A percentile compares a stretch with the other conserved stretches of the same genome.
phyloP scores from a whole-genome alignment of 2,888 invertebrate species.

The Ennomos erosarius region DNA sequence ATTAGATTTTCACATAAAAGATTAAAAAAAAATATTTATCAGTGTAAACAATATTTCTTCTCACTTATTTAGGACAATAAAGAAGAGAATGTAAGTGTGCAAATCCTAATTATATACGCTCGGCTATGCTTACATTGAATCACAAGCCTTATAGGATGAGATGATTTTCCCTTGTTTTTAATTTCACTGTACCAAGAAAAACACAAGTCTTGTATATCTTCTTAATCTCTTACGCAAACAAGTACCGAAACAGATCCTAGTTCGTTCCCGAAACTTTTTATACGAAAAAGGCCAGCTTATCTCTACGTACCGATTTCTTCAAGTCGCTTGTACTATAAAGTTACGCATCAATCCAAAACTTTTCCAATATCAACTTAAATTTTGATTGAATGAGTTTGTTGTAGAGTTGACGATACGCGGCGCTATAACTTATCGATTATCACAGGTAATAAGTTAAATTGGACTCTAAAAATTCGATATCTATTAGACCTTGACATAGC shows the following conservation, averaged over 20 bases:
- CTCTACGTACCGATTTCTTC: slow-evolving; percentile 31
- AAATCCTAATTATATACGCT: too few relatives aligned
- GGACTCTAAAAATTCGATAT: too few relatives aligned
- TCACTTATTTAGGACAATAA: too few relatives aligned
- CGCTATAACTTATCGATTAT: too few relatives aligned
- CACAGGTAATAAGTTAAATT: too few relatives aligned
- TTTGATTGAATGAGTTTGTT: slow-evolving; percentile 63
- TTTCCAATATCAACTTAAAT: slow-evolving; percentile 69
- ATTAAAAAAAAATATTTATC: too few relatives aligned
- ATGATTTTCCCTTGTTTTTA: slow-evolving; percentile 6
- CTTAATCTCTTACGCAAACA: slow-evolving; percentile 26
- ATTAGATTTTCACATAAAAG: too few relatives aligned
- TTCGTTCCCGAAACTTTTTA: slow-evolving; percentile 27
- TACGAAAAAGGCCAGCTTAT: slow-evolving; percentile 30
- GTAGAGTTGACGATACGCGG: slow-evolving; percentile 14
- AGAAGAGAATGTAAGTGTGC: too few relatives aligned
- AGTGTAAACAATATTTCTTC: too few relatives aligned
- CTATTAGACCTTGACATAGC: too few relatives aligned
- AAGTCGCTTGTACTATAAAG: slow-evolving; percentile 34
- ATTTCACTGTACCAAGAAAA: slow-evolving; percentile 29
- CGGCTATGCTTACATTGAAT: too few relatives aligned
- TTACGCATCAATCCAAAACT: slow-evolving; percentile 63
- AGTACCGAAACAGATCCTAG: slow-evolving; percentile 34
- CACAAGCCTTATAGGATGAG: too few relatives aligned
- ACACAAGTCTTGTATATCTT: slow-evolving; percentile 27